Percentiles rank a stretch among this genome's conserved stretches.
These are phyloP conservation scores for sheep (Ovis aries) DNA, from an alignment of 2,113 vertebrate genomes.

Conservation along the genomic window ARS-UI_Ramb_v3.0 NC_056056.1:48864501-48865000, in stretches of 20 bases:
- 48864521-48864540: background rate
- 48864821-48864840: background rate
- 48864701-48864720: background rate
- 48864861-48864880: background rate
- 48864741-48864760: background rate
- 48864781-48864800: background rate
- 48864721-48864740: background rate
- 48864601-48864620: background rate
- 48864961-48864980: background rate
- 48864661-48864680: background rate
- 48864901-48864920: accelerated
- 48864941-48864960: background rate
- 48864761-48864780: background rate
- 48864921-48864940: background rate
- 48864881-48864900: too few species aligned
- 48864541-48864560: background rate
- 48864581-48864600: background rate
- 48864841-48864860: background rate
- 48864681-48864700: background rate
- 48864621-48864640: background rate
- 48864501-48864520: too few species aligned
- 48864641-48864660: background rate
- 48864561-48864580: background rate
- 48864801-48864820: background rate
- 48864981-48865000: background rate